Evolutionary conservation across 2,888 invertebrate species (phyloP).

Genomic region (Aproaerema taeniolella): DNA sequence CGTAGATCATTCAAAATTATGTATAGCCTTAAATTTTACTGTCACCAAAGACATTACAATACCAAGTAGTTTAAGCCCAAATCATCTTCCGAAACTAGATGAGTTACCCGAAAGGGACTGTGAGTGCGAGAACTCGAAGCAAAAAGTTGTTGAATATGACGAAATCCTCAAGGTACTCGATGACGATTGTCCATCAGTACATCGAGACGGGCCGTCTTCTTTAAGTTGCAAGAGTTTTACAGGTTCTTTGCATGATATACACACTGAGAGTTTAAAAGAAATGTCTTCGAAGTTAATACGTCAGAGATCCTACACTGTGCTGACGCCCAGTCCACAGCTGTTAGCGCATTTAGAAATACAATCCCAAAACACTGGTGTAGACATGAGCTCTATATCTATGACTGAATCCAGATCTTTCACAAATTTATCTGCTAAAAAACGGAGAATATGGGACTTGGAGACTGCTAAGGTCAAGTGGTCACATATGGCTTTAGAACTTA

Average conservation of each 20-base stretch:
- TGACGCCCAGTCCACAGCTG: constrained; percentile 86
- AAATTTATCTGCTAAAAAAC: constrained; percentile 28
- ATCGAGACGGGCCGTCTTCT: constrained; percentile 3
- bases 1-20: too few relatives aligned
- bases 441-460: constrained; percentile 67
- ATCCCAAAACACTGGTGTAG: constrained; percentile 61
- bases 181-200: constrained; percentile 6
- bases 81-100: constrained; percentile 21
- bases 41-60: too few relatives aligned
- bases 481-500: constrained; percentile 63
- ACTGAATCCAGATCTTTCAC: constrained; percentile 64
- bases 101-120: constrained; percentile 60
- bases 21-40: too few relatives aligned
- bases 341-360: constrained; percentile 79
- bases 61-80: too few relatives aligned
- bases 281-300: constrained; percentile 72
- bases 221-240: constrained; percentile 48
- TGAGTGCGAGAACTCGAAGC: too few relatives aligned
- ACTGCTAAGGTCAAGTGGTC: constrained; percentile 72
- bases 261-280: constrained; percentile 46
- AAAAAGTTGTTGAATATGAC: too few relatives aligned
- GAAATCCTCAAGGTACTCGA: too few relatives aligned
- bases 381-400: constrained; percentile 69
- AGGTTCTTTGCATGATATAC: constrained; percentile 65
- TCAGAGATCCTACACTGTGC: constrained; percentile 87